These are phyloP conservation scores for Aspiorhynchus laticeps DNA, from an alignment of 2,113 vertebrate species.

Conservation along the genomic window DNA sequence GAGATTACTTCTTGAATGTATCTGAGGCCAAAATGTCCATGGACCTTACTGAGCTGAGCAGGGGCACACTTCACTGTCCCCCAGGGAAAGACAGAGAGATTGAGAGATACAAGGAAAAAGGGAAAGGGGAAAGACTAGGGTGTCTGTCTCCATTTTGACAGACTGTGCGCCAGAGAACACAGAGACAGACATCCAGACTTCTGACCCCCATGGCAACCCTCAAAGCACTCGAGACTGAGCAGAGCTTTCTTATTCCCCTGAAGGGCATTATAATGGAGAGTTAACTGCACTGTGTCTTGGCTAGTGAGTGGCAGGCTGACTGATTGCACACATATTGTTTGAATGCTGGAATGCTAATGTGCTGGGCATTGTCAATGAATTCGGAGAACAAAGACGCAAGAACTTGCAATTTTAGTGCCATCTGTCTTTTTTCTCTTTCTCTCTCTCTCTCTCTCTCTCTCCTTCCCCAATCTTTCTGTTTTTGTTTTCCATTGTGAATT, in stretches of 20 bases:
- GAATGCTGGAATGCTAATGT: constrained; percentile 52
- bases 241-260: constrained; percentile 23
- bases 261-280: constrained; percentile 24
- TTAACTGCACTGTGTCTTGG: constrained; percentile 21
- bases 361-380: constrained; percentile 48
- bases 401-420: constrained; percentile 33
- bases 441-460: background rate
- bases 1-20: constrained; percentile 7
- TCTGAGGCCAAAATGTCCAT: constrained; percentile 16
- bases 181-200: constrained; percentile 30
- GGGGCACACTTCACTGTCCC: constrained; percentile 42
- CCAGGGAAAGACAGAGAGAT: constrained; percentile 20
- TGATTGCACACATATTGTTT: constrained; percentile 55
- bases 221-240: constrained; percentile 15
- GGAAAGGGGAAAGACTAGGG: background rate
- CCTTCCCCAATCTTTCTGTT: background rate
- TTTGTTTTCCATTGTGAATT: background rate
- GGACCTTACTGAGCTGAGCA: constrained; percentile 25
- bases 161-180: constrained; percentile 21
- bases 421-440: constrained; percentile 38
- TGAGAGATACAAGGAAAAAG: background rate
- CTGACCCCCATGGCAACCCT: constrained; percentile 19
- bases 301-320: constrained; percentile 52
- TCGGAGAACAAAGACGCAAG: constrained; percentile 17
- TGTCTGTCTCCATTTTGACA: constrained; percentile 32